phyloP scores from a whole-genome alignment of 2,113 vertebrate genomes.

The Coreoperca whiteheadi region DNA sequence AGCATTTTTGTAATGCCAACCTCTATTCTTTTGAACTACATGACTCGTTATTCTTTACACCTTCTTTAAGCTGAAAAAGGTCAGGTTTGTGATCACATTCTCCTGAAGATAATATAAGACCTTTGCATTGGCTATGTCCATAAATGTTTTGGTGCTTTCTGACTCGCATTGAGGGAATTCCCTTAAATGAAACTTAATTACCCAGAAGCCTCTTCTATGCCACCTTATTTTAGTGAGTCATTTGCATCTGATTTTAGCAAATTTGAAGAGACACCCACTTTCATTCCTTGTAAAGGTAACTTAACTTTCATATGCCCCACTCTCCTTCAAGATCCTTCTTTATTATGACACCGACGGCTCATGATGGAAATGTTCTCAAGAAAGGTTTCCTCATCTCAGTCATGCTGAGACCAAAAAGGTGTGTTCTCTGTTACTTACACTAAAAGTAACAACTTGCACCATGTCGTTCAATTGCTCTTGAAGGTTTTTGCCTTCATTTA shows the following conservation, averaged over 20 bases:
- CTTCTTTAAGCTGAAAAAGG: not conserved
- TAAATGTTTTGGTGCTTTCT: not conserved
- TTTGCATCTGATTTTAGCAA: not conserved
- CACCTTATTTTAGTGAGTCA: not conserved
- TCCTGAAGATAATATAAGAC: too few species aligned
- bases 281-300: not conserved
- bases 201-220: not conserved
- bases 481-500: not conserved
- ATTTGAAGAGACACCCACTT: not conserved
- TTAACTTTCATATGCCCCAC: not conserved
- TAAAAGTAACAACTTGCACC: not conserved
- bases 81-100: not conserved
- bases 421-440: not conserved
- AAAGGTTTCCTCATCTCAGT: not conserved
- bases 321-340: not conserved
- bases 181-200: not conserved
- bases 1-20: conserved; percentile 18
- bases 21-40: not conserved
- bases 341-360: not conserved
- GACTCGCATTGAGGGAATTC: not conserved
- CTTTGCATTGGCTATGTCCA: not conserved
- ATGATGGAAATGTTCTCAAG: not conserved
- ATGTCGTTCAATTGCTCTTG: not conserved
- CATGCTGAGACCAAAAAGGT: not conserved
- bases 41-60: not conserved